phyloP scores from a whole-genome alignment of 2,888 invertebrate species.

The Calameuta filiformis region DNA sequence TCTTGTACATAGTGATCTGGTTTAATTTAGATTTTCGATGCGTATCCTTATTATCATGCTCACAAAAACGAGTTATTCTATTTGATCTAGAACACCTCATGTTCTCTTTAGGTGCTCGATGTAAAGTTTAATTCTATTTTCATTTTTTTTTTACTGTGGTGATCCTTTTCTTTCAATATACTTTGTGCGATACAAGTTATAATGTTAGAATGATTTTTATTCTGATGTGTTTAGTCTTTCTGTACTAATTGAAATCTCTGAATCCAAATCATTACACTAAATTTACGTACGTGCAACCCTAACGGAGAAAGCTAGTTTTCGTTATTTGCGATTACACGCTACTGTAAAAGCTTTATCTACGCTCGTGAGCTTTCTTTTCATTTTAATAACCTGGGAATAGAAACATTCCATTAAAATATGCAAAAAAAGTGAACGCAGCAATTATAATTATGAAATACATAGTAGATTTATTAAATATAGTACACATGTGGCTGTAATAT shows the following conservation, averaged over 20 bases:
- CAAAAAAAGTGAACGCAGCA: neutral
- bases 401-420: slow-evolving; percentile 10
- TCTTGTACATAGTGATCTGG: neutral
- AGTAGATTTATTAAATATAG: slow-evolving; percentile 42
- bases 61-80: neutral
- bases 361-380: neutral
- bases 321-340: neutral
- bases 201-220: neutral
- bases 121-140: neutral
- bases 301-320: neutral
- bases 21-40: neutral
- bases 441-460: slow-evolving; percentile 28
- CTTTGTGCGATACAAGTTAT: neutral
- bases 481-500: slow-evolving; percentile 13
- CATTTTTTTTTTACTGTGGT: neutral
- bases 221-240: neutral
- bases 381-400: neutral
- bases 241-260: neutral
- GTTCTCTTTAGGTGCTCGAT: neutral
- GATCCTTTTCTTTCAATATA: neutral
- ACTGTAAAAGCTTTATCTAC: neutral
- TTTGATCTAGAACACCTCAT: neutral
- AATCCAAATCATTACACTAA: neutral
- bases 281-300: neutral
- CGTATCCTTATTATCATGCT: neutral